phyloP scores from a whole-genome alignment of 2,797 vertebrate genomes.

The Cossypha polioptera region DNA sequence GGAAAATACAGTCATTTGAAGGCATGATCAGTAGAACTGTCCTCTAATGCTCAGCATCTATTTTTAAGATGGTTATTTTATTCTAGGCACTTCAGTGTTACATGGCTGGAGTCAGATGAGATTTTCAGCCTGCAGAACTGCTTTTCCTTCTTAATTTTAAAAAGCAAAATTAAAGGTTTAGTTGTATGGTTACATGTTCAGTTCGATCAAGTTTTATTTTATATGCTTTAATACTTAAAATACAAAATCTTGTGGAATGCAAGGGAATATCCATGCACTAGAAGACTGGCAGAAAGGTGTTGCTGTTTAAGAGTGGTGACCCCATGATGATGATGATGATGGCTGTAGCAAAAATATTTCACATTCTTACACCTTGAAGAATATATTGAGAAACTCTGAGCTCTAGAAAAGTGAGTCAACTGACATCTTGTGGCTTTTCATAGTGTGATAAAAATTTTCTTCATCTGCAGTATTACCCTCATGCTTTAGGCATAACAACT shows the following conservation, averaged over 20 bases:
- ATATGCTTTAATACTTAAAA: neutral
- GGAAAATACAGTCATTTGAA: accelerated
- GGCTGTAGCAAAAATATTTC: neutral
- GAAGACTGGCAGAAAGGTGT: neutral
- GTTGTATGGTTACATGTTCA: neutral
- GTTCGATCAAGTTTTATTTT: neutral
- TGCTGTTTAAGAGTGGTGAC: neutral
- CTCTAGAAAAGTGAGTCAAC: neutral
- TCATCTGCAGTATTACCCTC: neutral
- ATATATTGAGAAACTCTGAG: neutral
- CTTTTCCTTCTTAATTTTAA: neutral
- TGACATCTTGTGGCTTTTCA: neutral
- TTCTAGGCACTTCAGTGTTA: neutral
- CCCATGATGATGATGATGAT: neutral
- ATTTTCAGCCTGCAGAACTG: neutral
- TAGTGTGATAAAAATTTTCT: neutral
- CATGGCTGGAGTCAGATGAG: neutral
- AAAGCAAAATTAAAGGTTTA: neutral
- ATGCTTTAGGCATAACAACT: neutral
- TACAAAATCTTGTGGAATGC: neutral
- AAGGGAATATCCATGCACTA: neutral
- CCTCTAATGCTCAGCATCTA: neutral
- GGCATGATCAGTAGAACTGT: neutral
- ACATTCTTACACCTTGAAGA: neutral
- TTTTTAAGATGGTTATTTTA: neutral